Conservation (phyloP, 2,797 vertebrate species). For the Enteromius radiatus region DNA sequence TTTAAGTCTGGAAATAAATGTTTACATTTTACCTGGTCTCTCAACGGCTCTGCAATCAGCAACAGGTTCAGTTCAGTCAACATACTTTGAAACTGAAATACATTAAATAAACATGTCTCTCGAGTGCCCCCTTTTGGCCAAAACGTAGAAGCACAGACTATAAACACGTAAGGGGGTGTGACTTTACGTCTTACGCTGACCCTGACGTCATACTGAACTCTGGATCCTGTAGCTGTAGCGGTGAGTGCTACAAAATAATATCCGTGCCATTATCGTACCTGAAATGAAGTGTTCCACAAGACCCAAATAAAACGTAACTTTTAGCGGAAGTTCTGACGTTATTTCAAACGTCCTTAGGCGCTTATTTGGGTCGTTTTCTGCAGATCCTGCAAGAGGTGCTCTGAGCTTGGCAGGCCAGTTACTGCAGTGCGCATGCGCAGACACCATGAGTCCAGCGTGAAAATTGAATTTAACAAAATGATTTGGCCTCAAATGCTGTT, state of each 20-base stretch:
- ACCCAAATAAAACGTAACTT: not conserved
- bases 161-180: conserved; percentile 17
- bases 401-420: conserved; percentile 3
- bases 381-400: not conserved
- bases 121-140: conserved; percentile 27
- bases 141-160: not conserved
- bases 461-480: not conserved
- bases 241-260: conserved; percentile 8
- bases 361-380: not conserved
- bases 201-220: conserved; percentile 10
- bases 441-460: not conserved
- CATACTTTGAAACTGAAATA: not conserved
- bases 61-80: not conserved
- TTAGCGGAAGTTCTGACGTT: not conserved
- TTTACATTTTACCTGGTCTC: too few species aligned
- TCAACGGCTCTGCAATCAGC: too few species aligned
- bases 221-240: conserved; percentile 12
- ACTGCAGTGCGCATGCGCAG: conserved; percentile 8
- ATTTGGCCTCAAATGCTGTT: not conserved
- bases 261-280: not conserved
- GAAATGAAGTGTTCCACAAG: not conserved
- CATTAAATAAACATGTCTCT: not conserved
- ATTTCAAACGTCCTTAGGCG: not conserved
- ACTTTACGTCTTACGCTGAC: conserved; percentile 13
- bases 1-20: not conserved